Evolutionary conservation across 2,113 vertebrate species (phyloP).

Genomic region (Lethenteron reissneri): DNA sequence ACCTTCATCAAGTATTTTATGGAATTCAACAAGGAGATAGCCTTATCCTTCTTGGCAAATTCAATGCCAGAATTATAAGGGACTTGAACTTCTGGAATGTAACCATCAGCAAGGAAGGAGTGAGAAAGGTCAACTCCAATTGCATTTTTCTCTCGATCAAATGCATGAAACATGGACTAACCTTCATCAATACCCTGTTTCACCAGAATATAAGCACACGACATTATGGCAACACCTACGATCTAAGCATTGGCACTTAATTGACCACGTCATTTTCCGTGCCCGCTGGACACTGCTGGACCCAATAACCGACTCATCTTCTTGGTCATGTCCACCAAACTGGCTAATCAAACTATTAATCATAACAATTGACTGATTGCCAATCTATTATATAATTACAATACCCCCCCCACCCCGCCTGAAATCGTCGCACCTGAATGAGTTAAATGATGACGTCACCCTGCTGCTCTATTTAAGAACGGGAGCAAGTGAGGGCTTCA

Average conservation of each 20-base stretch:
- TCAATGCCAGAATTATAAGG: background rate
- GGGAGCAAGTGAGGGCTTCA: no score
- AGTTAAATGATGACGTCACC: no score
- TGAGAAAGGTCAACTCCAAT: slow-evolving; percentile 3
- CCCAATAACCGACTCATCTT: no score
- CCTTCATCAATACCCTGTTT: background rate
- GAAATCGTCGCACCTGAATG: no score
- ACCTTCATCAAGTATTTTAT: background rate
- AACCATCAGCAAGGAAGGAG: slow-evolving; percentile 2
- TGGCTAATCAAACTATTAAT: no score
- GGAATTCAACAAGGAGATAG: background rate
- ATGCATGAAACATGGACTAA: background rate
- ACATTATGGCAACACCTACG: background rate
- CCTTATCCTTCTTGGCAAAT: background rate
- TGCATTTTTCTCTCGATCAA: background rate
- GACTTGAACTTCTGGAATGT: slow-evolving; percentile 1
- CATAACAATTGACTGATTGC: no score
- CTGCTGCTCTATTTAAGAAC: no score
- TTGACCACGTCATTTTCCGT: background rate
- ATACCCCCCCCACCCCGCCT: no score
- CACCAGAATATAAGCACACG: background rate
- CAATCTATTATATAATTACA: no score
- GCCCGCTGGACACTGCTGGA: no score
- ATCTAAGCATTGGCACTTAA: slow-evolving; percentile 1
- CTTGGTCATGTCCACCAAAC: no score